Conservation (phyloP, 1,140 invertebrate genomes). For the Pseudomyrmex concolor region DNA sequence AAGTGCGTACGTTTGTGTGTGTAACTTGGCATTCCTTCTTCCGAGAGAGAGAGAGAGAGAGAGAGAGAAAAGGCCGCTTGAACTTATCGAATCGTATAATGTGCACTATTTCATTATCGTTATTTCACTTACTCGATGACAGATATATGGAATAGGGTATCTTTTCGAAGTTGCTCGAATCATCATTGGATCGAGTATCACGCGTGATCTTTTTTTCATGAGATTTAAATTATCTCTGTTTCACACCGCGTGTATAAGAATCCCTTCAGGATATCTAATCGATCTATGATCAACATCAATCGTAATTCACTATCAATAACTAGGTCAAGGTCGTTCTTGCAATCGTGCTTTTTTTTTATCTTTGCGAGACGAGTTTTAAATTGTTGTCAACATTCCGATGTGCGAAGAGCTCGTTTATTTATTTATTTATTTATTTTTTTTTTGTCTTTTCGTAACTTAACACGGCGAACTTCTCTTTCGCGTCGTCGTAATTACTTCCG, state of each 20-base stretch:
- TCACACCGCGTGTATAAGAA: no score
- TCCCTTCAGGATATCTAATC: neutral
- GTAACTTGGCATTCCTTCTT: neutral
- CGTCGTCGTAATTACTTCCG: slow-evolving; percentile 35
- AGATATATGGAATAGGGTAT: slow-evolving; percentile 22
- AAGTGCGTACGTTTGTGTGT: neutral
- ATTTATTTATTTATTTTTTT: no score
- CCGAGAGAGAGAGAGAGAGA: no score
- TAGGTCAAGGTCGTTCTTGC: slow-evolving; percentile 19
- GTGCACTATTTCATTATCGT: slow-evolving; percentile 27
- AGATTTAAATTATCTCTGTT: neutral
- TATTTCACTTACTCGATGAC: neutral
- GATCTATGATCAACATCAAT: neutral
- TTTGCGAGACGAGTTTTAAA: slow-evolving; percentile 1
- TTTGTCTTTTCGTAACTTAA: neutral
- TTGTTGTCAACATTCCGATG: neutral
- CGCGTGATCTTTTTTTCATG: neutral
- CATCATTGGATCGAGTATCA: slow-evolving; percentile 18
- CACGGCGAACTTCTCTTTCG: neutral
- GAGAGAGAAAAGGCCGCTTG: neutral
- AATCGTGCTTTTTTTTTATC: neutral
- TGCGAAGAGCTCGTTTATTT: neutral
- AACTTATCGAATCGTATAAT: slow-evolving; percentile 31
- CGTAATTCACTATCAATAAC: neutral
- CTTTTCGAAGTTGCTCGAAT: neutral